Base-by-base conservation (phyloP, 1,140 invertebrate species). In the Drosophila truncata region DNA sequence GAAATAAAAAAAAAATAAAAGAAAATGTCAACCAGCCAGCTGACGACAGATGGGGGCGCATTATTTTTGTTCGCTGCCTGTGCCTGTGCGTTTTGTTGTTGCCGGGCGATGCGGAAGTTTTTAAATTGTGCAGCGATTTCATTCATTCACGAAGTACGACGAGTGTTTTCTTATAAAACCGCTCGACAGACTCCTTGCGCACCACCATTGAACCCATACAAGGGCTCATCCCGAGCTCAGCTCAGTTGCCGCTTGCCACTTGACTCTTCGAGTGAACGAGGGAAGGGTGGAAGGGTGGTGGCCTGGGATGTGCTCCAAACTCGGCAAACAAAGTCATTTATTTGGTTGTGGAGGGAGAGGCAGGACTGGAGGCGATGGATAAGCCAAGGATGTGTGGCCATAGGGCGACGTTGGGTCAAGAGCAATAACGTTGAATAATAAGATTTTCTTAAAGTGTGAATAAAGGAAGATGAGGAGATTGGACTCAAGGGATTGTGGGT, bases 321-420 rank as follows among this genome's bases (percentile, higher is more conserved):
- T 70, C 69, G 55, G 73, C 78, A 85, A 85, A 85, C 78, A 85
- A 81, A 74, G 82, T 78, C 82, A 78, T 85, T 84, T 84, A 83
- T 85, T 85, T 78, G 64, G 60, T 73, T 20, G 35, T n/a, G n/a
- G n/a, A n/a, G n/a, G 13, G 50, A n/a, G 54, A 77, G 71, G 33
- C 20, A 55, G 10, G 33, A 55, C 31, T 23, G 52, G 14, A 16
- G 33, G 20, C 52, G 14, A 23, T 25, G 52, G 52, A 37, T 55
- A 55, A 37, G 52, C 52, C 33, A 55, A 55, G 20, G 52, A 55
- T 55, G 20, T 55, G 33, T 37, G 52, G 52, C 52, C 52, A 55
- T 55, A 33, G n/a, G 52, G 33, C 52, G 20, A 55, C 52, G 52
- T 55, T 55, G 52, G 52, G 52, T 55, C 52, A 55, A 55, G 52